phyloP scores from a whole-genome alignment of 1,140 invertebrate species.

The Dendrolimus punctatus region DNA sequence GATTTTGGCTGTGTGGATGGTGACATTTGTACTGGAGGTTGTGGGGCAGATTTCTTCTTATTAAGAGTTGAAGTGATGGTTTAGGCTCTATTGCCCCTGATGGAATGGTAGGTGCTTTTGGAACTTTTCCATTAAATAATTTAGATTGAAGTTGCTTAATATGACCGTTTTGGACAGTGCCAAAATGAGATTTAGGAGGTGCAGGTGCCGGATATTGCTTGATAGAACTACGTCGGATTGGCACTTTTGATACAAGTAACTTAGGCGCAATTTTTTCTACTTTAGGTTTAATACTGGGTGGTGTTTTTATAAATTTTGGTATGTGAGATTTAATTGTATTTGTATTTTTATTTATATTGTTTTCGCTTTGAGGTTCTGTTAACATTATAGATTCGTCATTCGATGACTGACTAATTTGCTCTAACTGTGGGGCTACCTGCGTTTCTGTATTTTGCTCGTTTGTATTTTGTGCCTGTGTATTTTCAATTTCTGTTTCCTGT shows the following conservation, averaged over 20 bases:
- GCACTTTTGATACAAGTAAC: constrained; percentile 54
- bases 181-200: constrained; percentile 58
- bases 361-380: not conserved
- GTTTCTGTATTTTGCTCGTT: too few species aligned
- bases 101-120: constrained; percentile 25
- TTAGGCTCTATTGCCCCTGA: constrained; percentile 21
- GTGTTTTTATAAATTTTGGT: constrained; percentile 46
- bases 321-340: constrained; percentile 41
- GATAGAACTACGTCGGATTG: constrained; percentile 42
- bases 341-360: not conserved
- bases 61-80: constrained; percentile 38
- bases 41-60: constrained; percentile 55
- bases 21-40: constrained; percentile 27
- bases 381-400: not conserved
- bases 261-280: constrained; percentile 43
- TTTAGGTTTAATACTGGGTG: constrained; percentile 40
- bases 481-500: too few species aligned
- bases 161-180: constrained; percentile 62
- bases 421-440: too few species aligned
- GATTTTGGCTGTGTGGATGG: constrained; percentile 23
- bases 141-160: constrained; percentile 73
- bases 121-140: constrained; percentile 61
- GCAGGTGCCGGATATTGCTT: constrained; percentile 55
- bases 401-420: too few species aligned
- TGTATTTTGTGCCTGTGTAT: too few species aligned